Evolutionary conservation across 2,888 invertebrate species (phyloP).

Genomic region (Diarsia mendica): DNA sequence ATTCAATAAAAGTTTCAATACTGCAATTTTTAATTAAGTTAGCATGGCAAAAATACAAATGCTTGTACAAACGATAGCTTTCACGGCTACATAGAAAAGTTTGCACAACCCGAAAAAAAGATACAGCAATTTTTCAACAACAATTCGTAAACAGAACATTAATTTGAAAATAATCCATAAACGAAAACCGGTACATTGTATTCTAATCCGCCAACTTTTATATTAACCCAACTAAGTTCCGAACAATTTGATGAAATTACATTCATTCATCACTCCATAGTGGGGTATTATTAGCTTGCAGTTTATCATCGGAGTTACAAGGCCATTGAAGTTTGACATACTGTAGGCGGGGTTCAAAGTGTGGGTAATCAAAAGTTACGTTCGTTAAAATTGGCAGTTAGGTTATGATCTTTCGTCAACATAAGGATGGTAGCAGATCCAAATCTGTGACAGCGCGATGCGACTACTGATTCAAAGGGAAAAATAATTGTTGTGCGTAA

Average conservation of each 20-base stretch:
- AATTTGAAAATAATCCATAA: conserved; percentile 2
- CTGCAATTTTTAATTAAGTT: neutral
- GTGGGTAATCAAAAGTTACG: conserved; percentile 43
- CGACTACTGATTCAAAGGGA: neutral
- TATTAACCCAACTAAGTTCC: conserved; percentile 37
- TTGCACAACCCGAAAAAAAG: neutral
- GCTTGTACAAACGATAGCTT: neutral
- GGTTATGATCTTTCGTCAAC: conserved; percentile 9
- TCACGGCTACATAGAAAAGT: neutral
- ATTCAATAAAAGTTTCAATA: neutral
- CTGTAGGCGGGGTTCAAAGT: conserved; percentile 25
- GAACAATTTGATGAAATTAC: conserved; percentile 64
- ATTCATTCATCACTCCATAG: conserved; percentile 61
- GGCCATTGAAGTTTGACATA: conserved; percentile 56
- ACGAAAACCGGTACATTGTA: conserved; percentile 14
- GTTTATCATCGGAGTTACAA: conserved; percentile 64
- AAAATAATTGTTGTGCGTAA: neutral
- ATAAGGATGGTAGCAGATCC: too few relatives aligned
- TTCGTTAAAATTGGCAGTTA: conserved; percentile 42
- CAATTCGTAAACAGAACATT: neutral
- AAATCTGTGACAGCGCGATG: neutral
- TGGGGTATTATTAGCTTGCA: conserved; percentile 49
- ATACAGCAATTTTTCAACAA: neutral
- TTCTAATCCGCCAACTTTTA: conserved; percentile 56
- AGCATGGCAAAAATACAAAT: neutral